Evolutionary conservation across 2,888 invertebrate genomes (phyloP), one percentile per base, ranked within the genome.

Genomic region (Harpagoxenus sublaevis): DNA sequence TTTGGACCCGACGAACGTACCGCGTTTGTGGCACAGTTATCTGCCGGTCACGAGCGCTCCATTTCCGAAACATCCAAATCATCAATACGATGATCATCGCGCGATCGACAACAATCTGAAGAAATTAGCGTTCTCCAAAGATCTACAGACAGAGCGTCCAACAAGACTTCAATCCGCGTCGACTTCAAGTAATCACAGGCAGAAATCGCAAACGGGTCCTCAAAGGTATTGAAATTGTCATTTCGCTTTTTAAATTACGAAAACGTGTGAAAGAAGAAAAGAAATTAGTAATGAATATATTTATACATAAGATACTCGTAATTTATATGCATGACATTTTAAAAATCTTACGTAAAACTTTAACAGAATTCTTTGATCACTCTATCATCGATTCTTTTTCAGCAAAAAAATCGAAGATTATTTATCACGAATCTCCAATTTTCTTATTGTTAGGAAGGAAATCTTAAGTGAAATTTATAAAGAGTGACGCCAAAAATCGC

Each of bases 31-130:
- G 31, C 66, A 66, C 55, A 62, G 71, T 84, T 89, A 91, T 60
- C 73, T 81, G 8, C 75, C 83, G 8, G 39, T 84, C 63, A 39
- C 63, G 28, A 85, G 53, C 66, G 63, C 51, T 31, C 62, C 12
- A 42, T 62, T 74, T 18, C 66, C 85, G 35, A 85, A 87, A 66
- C 60, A 84, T 87, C 45, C 84, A 15, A 83, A 83, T 51, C 83
- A 77, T 85, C 87, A 45, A 39, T 39, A 81, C 48, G 48, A 62
- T 39, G 23, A 51, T 62, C 45, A 18, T 28, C 45, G 8, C 1
- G 18, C 28, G 28, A 39, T 48, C 9, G 15, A 1, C 12, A 62
- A 18, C 39, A 18, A 71, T 12, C 5, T 51, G 12, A 12, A 28
- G 23, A 48, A 71, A 39, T 18, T 39, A 15, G 15, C 3, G 5